Conservation (phyloP, 2,888 invertebrate species). For the Axea sp. region DNA sequence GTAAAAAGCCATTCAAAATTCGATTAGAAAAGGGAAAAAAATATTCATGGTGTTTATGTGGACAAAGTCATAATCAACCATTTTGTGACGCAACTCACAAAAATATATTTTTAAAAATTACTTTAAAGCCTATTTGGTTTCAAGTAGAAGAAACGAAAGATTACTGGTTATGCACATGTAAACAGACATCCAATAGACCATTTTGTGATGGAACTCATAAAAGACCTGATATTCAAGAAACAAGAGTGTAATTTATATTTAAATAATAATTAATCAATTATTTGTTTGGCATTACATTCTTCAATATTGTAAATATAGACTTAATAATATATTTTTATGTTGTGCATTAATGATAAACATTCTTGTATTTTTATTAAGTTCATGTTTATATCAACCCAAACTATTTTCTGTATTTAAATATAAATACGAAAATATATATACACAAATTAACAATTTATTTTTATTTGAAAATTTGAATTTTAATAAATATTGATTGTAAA, state of each 20-base stretch:
- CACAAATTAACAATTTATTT: too few relatives aligned
- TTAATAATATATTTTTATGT: too few relatives aligned
- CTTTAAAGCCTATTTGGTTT: slow-evolving; percentile 89
- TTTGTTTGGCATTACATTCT: neutral
- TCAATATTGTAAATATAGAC: neutral
- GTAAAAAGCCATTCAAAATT: slow-evolving; percentile 93
- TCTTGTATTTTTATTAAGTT: too few relatives aligned
- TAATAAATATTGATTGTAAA: too few relatives aligned
- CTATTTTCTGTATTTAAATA: too few relatives aligned
- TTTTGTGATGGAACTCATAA: slow-evolving; percentile 99
- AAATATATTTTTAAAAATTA: slow-evolving; percentile 86
- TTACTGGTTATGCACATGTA: slow-evolving; percentile 99
- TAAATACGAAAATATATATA: too few relatives aligned
- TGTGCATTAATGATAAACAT: too few relatives aligned
- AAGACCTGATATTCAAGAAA: slow-evolving; percentile 70
- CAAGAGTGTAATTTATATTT: slow-evolving; percentile 1
- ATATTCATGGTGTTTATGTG: slow-evolving; percentile 94
- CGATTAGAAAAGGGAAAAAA: slow-evolving; percentile 83
- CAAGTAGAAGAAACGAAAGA: slow-evolving; percentile 92
- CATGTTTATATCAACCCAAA: too few relatives aligned
- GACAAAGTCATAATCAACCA: slow-evolving; percentile 94
- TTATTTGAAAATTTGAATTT: too few relatives aligned
- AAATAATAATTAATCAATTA: neutral
- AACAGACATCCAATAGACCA: slow-evolving; percentile 94
- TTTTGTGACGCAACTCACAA: slow-evolving; percentile 97